These are phyloP conservation scores for Drusus annulatus DNA, from an alignment of 1,140 invertebrate genomes.

Conservation along the genomic window DNA sequence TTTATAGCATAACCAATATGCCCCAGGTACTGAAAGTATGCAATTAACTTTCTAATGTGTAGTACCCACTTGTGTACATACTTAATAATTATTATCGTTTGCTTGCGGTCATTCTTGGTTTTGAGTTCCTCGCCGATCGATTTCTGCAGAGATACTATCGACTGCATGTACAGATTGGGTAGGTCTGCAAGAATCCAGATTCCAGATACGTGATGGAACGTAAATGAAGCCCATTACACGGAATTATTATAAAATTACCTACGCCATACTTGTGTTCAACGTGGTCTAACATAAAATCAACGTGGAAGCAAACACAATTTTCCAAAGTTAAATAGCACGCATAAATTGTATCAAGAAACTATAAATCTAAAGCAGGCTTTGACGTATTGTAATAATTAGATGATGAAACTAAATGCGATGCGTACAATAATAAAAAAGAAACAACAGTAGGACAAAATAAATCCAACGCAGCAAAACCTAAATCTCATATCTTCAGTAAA, in stretches of 20 bases:
- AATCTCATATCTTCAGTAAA: no score
- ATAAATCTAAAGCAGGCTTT: no score
- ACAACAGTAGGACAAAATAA: no score
- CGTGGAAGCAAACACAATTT: background rate
- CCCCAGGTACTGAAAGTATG: slow-evolving; percentile 19
- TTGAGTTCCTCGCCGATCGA: background rate
- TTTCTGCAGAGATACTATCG: slow-evolving; percentile 6
- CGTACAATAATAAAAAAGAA: no score
- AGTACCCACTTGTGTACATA: background rate
- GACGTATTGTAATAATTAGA: no score
- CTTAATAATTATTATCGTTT: slow-evolving; percentile 19
- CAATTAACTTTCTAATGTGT: slow-evolving; percentile 49
- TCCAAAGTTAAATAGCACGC: background rate
- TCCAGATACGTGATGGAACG: background rate
- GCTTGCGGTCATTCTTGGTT: background rate
- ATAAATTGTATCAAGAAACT: no score
- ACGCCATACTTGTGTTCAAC: background rate
- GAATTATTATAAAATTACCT: background rate
- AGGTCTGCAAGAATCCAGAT: background rate
- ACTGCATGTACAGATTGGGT: background rate
- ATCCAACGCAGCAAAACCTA: no score
- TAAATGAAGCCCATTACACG: background rate
- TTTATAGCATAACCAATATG: background rate
- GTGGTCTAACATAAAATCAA: background rate
- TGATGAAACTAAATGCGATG: no score